Conservation (phyloP, 2,113 vertebrate genomes). For the Parus major region DNA sequence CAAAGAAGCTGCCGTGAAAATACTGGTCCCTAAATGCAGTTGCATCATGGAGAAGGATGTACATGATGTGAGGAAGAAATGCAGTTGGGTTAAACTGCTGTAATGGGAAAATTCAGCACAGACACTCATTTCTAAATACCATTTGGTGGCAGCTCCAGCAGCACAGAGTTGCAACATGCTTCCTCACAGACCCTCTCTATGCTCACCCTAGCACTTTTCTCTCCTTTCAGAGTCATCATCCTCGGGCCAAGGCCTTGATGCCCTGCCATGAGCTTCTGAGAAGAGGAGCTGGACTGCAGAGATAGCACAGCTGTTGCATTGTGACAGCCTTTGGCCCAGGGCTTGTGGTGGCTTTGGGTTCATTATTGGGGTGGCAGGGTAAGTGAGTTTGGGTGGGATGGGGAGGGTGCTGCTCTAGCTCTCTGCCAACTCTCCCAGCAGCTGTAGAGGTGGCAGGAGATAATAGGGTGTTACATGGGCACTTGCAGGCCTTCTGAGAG, state of each 20-base stretch:
- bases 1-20: neutral
- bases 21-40: neutral
- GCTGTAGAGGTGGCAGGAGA: neutral
- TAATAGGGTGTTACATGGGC: rapidly evolving
- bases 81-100: neutral
- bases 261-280: neutral
- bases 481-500: neutral
- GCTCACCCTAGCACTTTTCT: rapidly evolving
- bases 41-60: neutral
- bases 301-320: neutral
- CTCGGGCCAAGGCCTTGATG: neutral
- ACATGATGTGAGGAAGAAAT: neutral
- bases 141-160: neutral
- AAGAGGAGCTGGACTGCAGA: neutral
- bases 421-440: neutral
- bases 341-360: neutral
- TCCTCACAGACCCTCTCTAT: neutral
- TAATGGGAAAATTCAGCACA: neutral
- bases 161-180: neutral
- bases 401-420: neutral
- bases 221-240: rapidly evolving
- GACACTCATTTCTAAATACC: neutral
- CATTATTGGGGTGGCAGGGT: neutral
- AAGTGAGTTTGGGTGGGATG: neutral
- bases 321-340: neutral